Conservation (phyloP, 2,888 invertebrate species). For the Phoenoteleia sp. region DNA sequence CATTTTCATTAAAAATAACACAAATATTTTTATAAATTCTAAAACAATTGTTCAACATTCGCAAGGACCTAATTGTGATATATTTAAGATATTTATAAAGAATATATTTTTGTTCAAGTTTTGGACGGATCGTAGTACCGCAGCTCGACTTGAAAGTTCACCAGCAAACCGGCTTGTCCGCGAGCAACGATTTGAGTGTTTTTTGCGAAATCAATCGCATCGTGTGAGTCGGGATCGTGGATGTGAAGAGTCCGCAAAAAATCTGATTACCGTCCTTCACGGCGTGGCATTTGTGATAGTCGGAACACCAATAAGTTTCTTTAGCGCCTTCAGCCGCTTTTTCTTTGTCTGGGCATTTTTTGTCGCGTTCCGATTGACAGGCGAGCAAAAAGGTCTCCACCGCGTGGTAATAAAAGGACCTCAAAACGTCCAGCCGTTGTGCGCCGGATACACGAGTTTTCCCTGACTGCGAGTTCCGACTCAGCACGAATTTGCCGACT, state of each 20-base stretch:
- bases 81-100: too few relatives aligned
- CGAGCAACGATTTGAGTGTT: constrained; percentile 89
- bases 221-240: constrained; percentile 92
- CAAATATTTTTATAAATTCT: too few relatives aligned
- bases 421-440: constrained; percentile 91
- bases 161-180: constrained; percentile 92
- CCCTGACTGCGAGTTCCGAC: constrained; percentile 89
- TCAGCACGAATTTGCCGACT: constrained; percentile 91
- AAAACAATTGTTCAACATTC: too few relatives aligned
- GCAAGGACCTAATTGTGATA: too few relatives aligned
- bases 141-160: too few relatives aligned
- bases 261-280: constrained; percentile 90
- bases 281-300: constrained; percentile 95
- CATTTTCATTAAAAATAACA: too few relatives aligned
- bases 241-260: constrained; percentile 91
- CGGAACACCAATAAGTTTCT: constrained; percentile 94
- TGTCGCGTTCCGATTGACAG: constrained; percentile 67
- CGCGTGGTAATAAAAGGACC: constrained; percentile 92
- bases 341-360: constrained; percentile 52
- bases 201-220: constrained; percentile 91
- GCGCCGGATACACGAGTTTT: constrained; percentile 89
- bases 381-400: constrained; percentile 87
- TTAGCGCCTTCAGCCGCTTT: constrained; percentile 83
- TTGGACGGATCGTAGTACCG: too few relatives aligned
- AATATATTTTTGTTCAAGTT: too few relatives aligned